Evolutionary conservation across 2,113 vertebrate species (phyloP).

Genomic region (Egretta garzetta): DNA sequence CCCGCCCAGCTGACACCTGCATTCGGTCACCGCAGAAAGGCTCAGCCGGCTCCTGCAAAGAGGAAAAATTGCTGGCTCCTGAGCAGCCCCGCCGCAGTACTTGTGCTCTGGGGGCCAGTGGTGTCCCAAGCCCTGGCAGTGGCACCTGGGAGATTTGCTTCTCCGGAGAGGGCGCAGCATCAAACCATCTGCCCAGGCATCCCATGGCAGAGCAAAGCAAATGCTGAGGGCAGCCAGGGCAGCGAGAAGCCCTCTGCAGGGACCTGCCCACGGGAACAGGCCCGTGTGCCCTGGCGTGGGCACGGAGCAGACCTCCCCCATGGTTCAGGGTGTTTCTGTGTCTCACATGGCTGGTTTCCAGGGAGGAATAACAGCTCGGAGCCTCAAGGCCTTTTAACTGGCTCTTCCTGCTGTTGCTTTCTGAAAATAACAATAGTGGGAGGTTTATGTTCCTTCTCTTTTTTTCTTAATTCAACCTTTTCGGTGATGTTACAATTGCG

Average conservation of each 20-base stretch:
- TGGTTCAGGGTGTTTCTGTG: neutral
- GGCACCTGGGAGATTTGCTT: neutral
- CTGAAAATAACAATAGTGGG: constrained; percentile 47
- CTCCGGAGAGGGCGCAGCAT: neutral
- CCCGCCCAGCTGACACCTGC: constrained; percentile 11
- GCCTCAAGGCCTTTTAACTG: constrained; percentile 14
- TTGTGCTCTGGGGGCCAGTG: neutral
- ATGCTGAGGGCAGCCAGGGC: neutral
- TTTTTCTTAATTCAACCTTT: constrained; percentile 60
- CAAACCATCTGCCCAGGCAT: neutral
- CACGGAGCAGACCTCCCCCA: accelerated
- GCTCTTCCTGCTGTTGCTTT: constrained; percentile 42
- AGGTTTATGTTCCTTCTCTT: constrained; percentile 66
- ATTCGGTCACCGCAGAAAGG: constrained; percentile 24
- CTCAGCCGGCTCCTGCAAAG: constrained; percentile 2
- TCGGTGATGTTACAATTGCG: constrained; percentile 66
- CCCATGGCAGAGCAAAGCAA: neutral
- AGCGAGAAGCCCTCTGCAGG: accelerated
- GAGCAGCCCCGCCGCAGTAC: neutral
- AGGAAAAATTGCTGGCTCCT: neutral
- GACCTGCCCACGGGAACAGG: neutral
- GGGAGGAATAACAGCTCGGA: neutral
- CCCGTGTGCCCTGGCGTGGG: accelerated
- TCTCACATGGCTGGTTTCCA: neutral
- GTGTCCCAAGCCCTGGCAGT: neutral